A percentile compares a stretch with the other conserved stretches of the same genome.
phyloP scores from a whole-genome alignment of 2,113 vertebrate species.

The Brachirus orientalis region DNA sequence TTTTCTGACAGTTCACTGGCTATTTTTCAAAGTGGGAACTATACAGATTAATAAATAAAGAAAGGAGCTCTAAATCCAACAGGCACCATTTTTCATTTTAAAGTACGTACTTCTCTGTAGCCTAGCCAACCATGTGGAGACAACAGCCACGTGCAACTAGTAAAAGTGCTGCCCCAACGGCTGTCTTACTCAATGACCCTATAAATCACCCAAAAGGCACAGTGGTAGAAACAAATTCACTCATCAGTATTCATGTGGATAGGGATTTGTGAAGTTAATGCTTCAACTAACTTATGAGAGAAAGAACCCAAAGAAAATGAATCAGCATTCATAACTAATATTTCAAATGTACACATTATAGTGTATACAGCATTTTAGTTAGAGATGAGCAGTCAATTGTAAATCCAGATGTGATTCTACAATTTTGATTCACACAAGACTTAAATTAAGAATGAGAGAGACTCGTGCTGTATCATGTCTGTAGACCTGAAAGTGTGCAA shows the following conservation, averaged over 20 bases:
- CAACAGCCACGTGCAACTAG: conserved; percentile 33
- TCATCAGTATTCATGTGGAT: conserved; percentile 5
- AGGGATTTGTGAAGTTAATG: not conserved
- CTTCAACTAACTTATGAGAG: not conserved
- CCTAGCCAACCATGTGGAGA: conserved; percentile 30
- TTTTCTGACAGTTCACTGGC: not conserved
- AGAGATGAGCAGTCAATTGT: not conserved
- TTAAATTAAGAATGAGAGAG: not conserved
- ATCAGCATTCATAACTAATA: not conserved
- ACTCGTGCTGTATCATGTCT: not conserved
- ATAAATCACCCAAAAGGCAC: conserved; percentile 53
- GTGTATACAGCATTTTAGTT: not conserved
- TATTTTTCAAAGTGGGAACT: not conserved
- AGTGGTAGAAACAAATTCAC: not conserved
- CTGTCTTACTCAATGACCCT: conserved; percentile 30
- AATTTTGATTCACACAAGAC: not conserved
- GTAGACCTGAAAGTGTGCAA: conserved; percentile 32
- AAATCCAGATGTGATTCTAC: not conserved
- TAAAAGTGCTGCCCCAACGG: conserved; percentile 41
- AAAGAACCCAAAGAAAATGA: too few species aligned
- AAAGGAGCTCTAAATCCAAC: not conserved
- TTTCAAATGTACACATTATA: not conserved
- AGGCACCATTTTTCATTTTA: conserved; percentile 12
- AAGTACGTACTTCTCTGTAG: conserved; percentile 20
- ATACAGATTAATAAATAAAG: not conserved